Conservation (phyloP, 1,140 invertebrate species). For the Diorhabda sublineata region DNA sequence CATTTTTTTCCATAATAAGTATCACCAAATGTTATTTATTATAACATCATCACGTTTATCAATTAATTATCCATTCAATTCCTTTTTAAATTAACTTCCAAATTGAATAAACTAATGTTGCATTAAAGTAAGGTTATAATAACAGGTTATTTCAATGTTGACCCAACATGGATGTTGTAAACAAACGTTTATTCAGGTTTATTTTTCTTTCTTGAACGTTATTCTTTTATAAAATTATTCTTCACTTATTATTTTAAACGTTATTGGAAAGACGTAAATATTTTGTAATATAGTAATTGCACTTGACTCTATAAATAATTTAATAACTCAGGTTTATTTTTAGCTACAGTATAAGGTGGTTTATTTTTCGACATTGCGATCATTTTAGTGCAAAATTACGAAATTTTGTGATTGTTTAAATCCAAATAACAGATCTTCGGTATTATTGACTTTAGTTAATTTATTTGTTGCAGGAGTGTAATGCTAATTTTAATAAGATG, state of each 20-base stretch:
- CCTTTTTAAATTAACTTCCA: no score
- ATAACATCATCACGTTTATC: no score
- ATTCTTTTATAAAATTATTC: no score
- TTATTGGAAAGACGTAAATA: not conserved
- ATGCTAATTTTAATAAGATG: not conserved
- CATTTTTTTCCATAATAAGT: no score
- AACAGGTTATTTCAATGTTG: not conserved
- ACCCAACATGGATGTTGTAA: not conserved
- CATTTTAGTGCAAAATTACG: not conserved
- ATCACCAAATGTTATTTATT: no score
- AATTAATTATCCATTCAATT: no score
- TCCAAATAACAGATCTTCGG: not conserved
- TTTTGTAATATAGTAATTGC: not conserved
- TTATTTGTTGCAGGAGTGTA: not conserved
- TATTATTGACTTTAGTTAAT: not conserved
- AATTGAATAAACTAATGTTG: no score
- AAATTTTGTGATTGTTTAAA: not conserved
- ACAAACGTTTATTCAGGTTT: not conserved
- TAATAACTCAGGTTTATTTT: not conserved
- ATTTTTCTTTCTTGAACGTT: not conserved
- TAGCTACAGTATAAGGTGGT: not conserved
- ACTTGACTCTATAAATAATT: not conserved
- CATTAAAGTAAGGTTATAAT: conserved; percentile 2
- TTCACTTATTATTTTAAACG: no score
- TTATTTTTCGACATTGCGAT: not conserved